Base-by-base conservation (phyloP, 2,888 invertebrate species). In the Synergus itoensis region DNA sequence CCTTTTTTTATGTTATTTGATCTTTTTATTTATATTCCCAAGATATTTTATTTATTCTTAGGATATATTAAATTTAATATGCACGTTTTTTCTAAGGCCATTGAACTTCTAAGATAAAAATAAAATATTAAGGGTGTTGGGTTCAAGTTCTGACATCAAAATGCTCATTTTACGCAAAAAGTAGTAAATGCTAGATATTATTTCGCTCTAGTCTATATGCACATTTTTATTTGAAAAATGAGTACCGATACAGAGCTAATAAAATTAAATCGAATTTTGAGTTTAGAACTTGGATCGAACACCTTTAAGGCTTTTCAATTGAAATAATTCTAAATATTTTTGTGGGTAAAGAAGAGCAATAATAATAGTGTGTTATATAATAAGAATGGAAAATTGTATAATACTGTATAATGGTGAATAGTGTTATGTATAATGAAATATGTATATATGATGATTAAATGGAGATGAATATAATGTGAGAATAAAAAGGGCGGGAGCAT, bases 51-150 rank as follows among this genome's bases (percentile, higher is more conserved):
- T 21, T 12, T 45, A 21, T 14, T 45, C 3, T 21, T 14, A 2
- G 45, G 28, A 14, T 45, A 28, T 48, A 48, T 48, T 4, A 36
- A 48, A 48, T n/a, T 16, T 69, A 69, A 14, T 3, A 69, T 69
- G 69, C 69, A 69, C 16, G 67, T 67, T 43, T 67, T 67, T 21
- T 43, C 40, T 67, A 67, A 45, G 18, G 14, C 12, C 43, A 67
- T 43, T 67, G 67, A 9, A 48, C 48, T 18, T 21, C 48, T 69
- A 69, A 28, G 45, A 48, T 14, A 48, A 69, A 69, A 69, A 48
- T 41, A 41, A 41, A 9, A 36, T 45, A 67, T 36, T 12, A 16
- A 64, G 41, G 41, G 40, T 64, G n/a, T n/a, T 64, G 36, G 16
- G 8, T 64, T n/a, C 40, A 18, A 9, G n/a, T n/a, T 40, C 40